These are phyloP conservation scores for Antheraea yamamai DNA, from an alignment of 2,888 invertebrate genomes.

Conservation along the genomic window DNA sequence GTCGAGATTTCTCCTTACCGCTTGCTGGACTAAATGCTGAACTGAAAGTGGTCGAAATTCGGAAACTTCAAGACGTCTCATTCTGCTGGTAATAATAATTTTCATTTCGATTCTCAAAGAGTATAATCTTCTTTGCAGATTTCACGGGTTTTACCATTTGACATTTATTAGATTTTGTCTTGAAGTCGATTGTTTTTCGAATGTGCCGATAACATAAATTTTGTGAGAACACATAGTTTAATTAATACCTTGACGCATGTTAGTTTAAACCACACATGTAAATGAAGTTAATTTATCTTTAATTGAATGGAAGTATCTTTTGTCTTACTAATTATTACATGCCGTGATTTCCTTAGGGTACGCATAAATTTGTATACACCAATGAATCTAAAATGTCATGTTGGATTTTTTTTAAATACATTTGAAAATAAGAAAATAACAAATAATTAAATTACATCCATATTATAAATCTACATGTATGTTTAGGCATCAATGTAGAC, in stretches of 20 bases:
- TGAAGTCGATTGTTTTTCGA: not conserved
- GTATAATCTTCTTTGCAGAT: not conserved
- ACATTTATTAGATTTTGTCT: not conserved
- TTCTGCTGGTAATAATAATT: constrained; percentile 22
- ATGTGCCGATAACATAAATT: not conserved
- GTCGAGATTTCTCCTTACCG: constrained; percentile 33
- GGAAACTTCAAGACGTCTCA: constrained; percentile 24
- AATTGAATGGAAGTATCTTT: no score
- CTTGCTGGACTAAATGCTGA: constrained; percentile 42
- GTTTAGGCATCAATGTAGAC: not conserved
- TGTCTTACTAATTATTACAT: no score
- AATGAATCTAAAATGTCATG: no score
- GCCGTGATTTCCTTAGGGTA: no score
- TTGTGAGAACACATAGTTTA: not conserved
- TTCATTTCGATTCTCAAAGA: not conserved
- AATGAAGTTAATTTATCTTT: no score
- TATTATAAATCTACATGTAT: not conserved
- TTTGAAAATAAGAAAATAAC: not conserved
- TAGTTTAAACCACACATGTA: no score
- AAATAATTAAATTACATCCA: not conserved
- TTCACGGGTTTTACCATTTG: not conserved
- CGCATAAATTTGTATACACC: no score
- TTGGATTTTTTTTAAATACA: no score
- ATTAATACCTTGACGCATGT: no score
- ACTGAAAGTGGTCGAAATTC: constrained; percentile 25